Evolutionary conservation across 2,888 invertebrate genomes (phyloP), one percentile per base, ranked within the genome.

Genomic region (Andrena bucephala): DNA sequence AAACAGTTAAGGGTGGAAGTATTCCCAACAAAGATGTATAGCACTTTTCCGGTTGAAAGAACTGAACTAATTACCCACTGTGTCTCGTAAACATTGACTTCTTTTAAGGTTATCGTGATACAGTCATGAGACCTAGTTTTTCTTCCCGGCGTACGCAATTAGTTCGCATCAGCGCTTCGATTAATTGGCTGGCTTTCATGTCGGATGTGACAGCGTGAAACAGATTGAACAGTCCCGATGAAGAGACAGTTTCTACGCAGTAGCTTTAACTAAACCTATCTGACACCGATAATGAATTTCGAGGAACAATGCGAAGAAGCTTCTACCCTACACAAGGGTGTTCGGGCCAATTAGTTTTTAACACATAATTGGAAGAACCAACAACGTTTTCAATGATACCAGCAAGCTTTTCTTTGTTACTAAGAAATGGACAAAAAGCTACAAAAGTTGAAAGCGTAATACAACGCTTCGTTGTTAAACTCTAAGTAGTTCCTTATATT

Each of bases 131-230:
- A 52, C 31, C 69, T 31, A 60, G 24, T 52, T 79, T 75, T 70
- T 69, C 69, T 62, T 59, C 20, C 29, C 20, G 52, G 31, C 4
- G 24, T 31, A 60, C n/a, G 59, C 70, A 79, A 75, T 79, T 79
- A 79, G 52, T 66, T 66, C 33, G 75, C 69, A 48, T 69, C 65
- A 50, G 57, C 6, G 74, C 54, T 50, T 75, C 75, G 52, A 79
- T 79, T 75, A 75, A 79, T 79, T 70, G 75, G 29, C 65, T 75
- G 57, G 48, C 50, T 57, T 65, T 59, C 63, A 27, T 29, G 74
- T 59, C 29, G 63, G 24, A 29, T 65, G 57, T 63, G 13, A 59
- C 63, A 65, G 36, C 50, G 10, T 7, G 33, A 57, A 27, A 66
- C 27, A 48, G 33, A 65, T 69, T 63, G 69, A 20, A 69, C 52